Base-by-base conservation (phyloP, 2,888 invertebrate genomes). In the Camptogramma bilineatum region DNA sequence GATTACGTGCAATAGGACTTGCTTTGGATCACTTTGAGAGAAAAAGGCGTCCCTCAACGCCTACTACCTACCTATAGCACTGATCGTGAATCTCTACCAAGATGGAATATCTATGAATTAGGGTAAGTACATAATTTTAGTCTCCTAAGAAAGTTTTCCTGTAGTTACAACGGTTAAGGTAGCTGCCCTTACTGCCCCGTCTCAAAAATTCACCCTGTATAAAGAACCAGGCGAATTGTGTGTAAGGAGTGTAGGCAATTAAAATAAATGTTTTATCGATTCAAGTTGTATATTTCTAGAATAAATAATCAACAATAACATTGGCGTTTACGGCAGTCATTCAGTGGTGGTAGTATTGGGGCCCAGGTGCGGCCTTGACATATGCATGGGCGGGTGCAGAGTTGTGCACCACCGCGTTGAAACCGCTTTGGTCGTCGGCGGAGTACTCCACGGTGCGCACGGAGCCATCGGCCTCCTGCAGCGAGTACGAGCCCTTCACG, bases 401-500 rank as follows among this genome's bases (percentile, higher is more conserved):
- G 82, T 85, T 84, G 83, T 85, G 86, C 56, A 88, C 87, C 46
- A 88, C 84, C 57, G 89, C 86, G 84, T 88, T 90, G 81, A 89
- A 89, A 42, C 94, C 94, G 76, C 82, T 91, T 85, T 94, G 92
- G 76, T 91, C 91, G 67, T 94, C 93, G 66, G 94, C 93, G 76
- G 93, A 81, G 87, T 94, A 94, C 80, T 93, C 88, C 69, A 94
- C 94, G 69, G 92, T 94, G 71, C 94, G 87, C 81, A 92, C 78
- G 82, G 94, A 94, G 77, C 94, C 94, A 75, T 94, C 94, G 52
- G 94, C 92, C 77, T 94, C 94, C 70, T 91, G 89, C 74, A 94
- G 83, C n/a, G 93, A 92, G 88, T 94, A 94, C 9, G 90, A 88
- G 73, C 94, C 94, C 79, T 91, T 91, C 70, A 94, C 94, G 1